Evolutionary conservation across 2,113 vertebrate genomes (phyloP), one percentile per base, ranked within the genome.

Genomic region (Coryphaenoides rupestris): DNA sequence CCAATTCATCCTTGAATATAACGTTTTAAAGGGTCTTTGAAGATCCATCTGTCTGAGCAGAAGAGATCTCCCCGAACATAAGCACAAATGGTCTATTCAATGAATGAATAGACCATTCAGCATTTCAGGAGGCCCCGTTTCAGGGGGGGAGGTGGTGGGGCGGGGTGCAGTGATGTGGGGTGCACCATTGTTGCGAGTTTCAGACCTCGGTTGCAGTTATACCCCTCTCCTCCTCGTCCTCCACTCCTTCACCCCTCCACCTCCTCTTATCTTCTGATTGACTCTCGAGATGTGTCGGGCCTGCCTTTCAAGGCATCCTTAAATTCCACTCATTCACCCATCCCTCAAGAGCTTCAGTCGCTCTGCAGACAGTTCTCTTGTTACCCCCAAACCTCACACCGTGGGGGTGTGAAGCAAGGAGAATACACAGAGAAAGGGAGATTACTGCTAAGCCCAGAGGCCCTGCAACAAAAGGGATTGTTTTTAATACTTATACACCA

Each of bases 261-360:
- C 19, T 76, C 74, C 60, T 73, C 81, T 84, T 84, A 83, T 86
- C 80, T 87, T 63, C 63, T 78, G 79, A 86, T 81, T 81, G 81
- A 84, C 81, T 83, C 78, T 88, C 59, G 45, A 78, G 86, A 80
- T 82, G 72, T 75, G 61, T 72, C 55, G 69, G 65, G 33, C 33
- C 70, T 3, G 66, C 83, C 78, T 85, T 87, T 85, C 69, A 86
- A 68, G 78, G 75, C 72, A 76, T 82, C 70, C 70, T 69, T 71
- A 74, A 87, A 88, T 85, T 86, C 84, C 75, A 73, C 74, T 78
- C 78, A 81, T 88, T 88, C 80, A 78, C 66, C 76, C 68, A 77
- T 83, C 79, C 78, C 63, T 88, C 84, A 87, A 73, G 78, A 80
- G 76, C 70, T 56, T 62, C 80, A 63, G 64, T 67, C 13, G 13